Evolutionary conservation across 2,113 vertebrate genomes (phyloP).

Genomic region (Pheucticus melanocephalus): DNA sequence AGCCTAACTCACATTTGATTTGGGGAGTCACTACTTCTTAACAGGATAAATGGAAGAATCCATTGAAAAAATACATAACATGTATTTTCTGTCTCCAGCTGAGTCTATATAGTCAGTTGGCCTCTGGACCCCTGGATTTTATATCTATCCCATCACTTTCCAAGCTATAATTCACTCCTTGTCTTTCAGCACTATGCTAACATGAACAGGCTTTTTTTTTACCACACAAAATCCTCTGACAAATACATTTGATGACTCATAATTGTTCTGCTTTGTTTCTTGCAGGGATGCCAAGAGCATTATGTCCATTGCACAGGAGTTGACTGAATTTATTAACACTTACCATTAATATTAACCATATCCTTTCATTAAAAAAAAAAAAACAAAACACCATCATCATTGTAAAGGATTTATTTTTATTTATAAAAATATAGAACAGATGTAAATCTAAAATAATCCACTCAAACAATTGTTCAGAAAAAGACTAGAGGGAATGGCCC

Average conservation of each 20-base stretch:
- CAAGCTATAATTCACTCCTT: conserved; percentile 66
- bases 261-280: conserved; percentile 64
- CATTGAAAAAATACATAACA: conserved; percentile 61
- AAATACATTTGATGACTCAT: conserved; percentile 65
- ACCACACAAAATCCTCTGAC: conserved; percentile 48
- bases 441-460: neutral
- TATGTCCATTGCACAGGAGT: conserved; percentile 3
- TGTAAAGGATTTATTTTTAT: neutral
- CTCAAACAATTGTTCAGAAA: neutral
- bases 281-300: conserved; percentile 48
- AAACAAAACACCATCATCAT: neutral
- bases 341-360: conserved; percentile 23
- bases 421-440: neutral
- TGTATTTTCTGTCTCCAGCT: conserved; percentile 67
- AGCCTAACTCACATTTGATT: conserved; percentile 68
- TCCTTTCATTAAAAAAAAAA: neutral
- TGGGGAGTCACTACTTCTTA: conserved; percentile 57
- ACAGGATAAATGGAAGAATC: conserved; percentile 65
- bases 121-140: conserved; percentile 63
- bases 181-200: conserved; percentile 60
- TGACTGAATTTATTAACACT: conserved; percentile 14
- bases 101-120: conserved; percentile 56
- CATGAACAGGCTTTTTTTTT: conserved; percentile 47
- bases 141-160: conserved; percentile 59
- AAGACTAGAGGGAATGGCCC: neutral